Evolutionary conservation across 1,140 invertebrate genomes (phyloP), one percentile per base, ranked within the genome.

Genomic region (Cataglyphis hispanica): DNA sequence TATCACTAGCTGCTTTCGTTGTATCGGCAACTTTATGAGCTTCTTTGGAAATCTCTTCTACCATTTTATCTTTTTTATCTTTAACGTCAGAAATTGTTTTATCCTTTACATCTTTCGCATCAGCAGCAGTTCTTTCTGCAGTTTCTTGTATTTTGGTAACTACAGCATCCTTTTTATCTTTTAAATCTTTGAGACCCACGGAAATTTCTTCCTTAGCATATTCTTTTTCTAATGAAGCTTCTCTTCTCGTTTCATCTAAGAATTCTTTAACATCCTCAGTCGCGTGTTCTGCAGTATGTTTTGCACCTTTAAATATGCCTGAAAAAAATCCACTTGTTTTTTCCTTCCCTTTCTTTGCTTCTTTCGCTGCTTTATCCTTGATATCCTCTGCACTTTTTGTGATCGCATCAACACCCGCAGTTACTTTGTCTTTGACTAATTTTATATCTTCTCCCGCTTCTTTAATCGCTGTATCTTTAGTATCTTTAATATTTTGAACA

Each of bases 321-420:
- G n/a, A n/a, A n/a, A n/a, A n/a, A n/a, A n/a, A n/a, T n/a, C n/a
- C n/a, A n/a, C 34, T 34, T 34, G 64, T 40, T 72, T 63, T 63
- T 0, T 87, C 86, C 60, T 87, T 60, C 34, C 66, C 13, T n/a
- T 63, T 34, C 22, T 88, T 69, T 0, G 69, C 43, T 27, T 56
- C 67, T 19, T 10, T 91, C 85, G 63, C 91, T 63, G 85, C 92
- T 92, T 27, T 93, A 87, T 83, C 92, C n/a, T 86, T 90, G 81
- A 25, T 93, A 91, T 25, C 56, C 16, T 83, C 43, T 0, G 64
- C 56, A 46, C 43, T 16, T 92, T 92, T 69, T 91, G 85, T 3
- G 74, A 58, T 64, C 84, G 22, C 92, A 3, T 84, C 63, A 19
- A 63, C 67, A 40, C 37, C 40, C 22, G 78, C 22, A 31, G 8